These are phyloP conservation scores for Clistopyga incitator DNA, from an alignment of 2,888 invertebrate species.

Conservation along the genomic window DNA sequence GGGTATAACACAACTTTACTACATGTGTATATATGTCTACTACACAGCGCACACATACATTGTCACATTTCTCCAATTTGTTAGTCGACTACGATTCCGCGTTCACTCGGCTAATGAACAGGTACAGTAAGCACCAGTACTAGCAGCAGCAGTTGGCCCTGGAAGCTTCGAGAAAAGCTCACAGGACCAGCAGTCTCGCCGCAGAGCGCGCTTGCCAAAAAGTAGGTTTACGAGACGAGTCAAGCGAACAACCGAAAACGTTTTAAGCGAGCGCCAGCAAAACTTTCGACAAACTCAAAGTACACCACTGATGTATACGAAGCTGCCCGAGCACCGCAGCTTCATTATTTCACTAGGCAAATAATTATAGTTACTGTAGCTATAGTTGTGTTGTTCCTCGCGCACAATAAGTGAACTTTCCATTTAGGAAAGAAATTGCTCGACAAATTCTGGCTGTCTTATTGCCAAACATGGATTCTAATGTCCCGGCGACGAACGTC, in stretches of 20 bases:
- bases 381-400: conserved; percentile 19
- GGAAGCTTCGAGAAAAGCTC: conserved; percentile 47
- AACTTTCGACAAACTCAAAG: conserved; percentile 55
- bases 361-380: conserved; percentile 60
- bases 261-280: conserved; percentile 62
- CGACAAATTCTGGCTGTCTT: neutral
- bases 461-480: conserved; percentile 2
- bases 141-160: conserved; percentile 3
- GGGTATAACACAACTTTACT: neutral
- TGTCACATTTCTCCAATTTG: conserved; percentile 54
- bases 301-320: conserved; percentile 25
- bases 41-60: conserved; percentile 16
- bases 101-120: conserved; percentile 60
- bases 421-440: neutral
- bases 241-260: conserved; percentile 68
- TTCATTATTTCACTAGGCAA: conserved; percentile 59
- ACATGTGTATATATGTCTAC: neutral
- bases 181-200: conserved; percentile 42
- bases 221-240: conserved; percentile 67
- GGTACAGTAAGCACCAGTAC: conserved; percentile 28
- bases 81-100: conserved; percentile 45
- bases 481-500: neutral
- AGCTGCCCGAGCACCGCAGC: conserved; percentile 55
- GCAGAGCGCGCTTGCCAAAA: conserved; percentile 62
- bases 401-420: conserved; percentile 24